These are phyloP conservation scores for Apteryx mantelli DNA, from an alignment of 2,113 vertebrate species.

Conservation along the genomic window DNA sequence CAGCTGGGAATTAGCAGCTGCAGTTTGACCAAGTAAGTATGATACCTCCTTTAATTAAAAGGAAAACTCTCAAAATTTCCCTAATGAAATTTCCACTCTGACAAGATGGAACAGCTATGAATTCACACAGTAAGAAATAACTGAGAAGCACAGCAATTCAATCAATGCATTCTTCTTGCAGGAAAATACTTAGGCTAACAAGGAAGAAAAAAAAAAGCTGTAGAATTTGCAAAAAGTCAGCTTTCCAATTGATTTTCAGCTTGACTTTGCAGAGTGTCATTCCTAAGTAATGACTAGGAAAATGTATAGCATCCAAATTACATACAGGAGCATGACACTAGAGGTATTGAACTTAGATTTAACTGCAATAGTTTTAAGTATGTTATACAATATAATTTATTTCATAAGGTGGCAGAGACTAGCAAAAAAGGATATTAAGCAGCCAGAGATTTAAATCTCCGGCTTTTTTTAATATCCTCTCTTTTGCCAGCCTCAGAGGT, in stretches of 20 bases:
- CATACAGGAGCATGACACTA: background rate
- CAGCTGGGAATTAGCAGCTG: conserved; percentile 47
- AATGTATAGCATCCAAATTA: background rate
- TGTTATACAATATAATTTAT: background rate
- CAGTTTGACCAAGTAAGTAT: background rate
- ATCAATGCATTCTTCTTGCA: background rate
- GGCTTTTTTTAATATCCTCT: background rate
- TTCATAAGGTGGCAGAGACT: background rate
- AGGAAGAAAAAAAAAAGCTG: background rate
- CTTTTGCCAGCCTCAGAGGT: background rate
- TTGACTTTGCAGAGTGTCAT: background rate
- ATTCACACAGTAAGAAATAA: background rate
- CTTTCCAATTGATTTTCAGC: conserved; percentile 13
- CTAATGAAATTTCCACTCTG: conserved; percentile 30
- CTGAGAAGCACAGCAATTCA: background rate
- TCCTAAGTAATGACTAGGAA: background rate
- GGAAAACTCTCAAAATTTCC: background rate
- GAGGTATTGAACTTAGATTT: background rate
- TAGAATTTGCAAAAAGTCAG: background rate
- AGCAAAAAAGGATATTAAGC: background rate
- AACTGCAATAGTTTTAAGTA: background rate
- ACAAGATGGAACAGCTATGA: background rate
- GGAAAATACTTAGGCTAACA: background rate
- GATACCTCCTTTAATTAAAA: conserved; percentile 46
- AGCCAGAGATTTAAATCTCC: background rate